Evolutionary conservation across 2,797 vertebrate genomes (phyloP).

Genomic region (Ibycter americanus): DNA sequence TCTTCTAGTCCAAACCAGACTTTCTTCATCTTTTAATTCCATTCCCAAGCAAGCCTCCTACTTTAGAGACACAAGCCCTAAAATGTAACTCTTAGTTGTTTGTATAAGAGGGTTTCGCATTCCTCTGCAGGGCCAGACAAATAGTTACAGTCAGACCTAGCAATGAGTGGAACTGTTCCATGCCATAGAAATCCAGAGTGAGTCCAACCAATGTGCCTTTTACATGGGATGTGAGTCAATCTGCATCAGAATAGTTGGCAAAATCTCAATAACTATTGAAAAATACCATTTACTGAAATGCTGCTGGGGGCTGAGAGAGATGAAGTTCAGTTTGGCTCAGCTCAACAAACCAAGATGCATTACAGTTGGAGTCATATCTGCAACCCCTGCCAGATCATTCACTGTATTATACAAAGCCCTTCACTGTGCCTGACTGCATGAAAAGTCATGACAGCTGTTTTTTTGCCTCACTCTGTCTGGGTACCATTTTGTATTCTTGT

Average conservation of each 20-base stretch:
- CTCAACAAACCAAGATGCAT: neutral
- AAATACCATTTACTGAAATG: slow-evolving; percentile 33
- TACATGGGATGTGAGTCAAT: neutral
- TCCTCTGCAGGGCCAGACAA: neutral
- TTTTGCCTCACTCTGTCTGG: neutral
- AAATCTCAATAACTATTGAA: neutral
- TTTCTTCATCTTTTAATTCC: neutral
- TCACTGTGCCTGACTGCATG: neutral
- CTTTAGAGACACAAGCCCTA: neutral
- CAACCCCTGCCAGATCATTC: slow-evolving; percentile 1
- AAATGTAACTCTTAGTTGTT: neutral
- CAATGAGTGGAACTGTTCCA: neutral
- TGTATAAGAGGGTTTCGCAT: slow-evolving; percentile 1
- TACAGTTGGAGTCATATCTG: slow-evolving; percentile 11
- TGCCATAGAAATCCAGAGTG: slow-evolving; percentile 2
- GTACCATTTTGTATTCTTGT: neutral
- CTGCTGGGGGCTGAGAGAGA: neutral
- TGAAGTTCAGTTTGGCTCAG: neutral
- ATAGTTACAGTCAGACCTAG: neutral
- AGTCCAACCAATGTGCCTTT: neutral
- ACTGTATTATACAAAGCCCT: neutral
- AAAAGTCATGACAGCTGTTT: neutral
- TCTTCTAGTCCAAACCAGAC: neutral
- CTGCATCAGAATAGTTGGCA: slow-evolving; percentile 24
- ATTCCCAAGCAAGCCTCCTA: neutral